Conservation (phyloP, 2,113 vertebrate genomes). For the Synodontis membranacea region DNA sequence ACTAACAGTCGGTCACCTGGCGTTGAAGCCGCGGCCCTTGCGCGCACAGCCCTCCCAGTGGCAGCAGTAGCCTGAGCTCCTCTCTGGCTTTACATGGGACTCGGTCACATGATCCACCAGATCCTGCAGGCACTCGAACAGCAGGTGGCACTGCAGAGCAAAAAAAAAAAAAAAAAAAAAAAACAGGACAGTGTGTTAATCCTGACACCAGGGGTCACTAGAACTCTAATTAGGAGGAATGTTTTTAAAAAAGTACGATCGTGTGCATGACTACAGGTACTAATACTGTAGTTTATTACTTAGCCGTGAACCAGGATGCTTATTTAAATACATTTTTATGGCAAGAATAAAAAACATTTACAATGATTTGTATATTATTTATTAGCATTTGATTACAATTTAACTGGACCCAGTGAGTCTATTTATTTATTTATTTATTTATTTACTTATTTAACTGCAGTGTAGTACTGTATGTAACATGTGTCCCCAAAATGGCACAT, state of each 20-base stretch:
- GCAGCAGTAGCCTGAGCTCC: conserved; percentile 92
- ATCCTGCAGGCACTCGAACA: conserved; percentile 91
- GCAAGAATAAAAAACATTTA: not conserved
- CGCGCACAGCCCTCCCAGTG: conserved; percentile 96
- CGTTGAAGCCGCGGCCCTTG: conserved; percentile 91
- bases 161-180: conserved; percentile 6
- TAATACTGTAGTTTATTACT: too few relatives aligned
- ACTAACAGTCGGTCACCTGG: conserved; percentile 74
- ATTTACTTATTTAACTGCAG: too few relatives aligned
- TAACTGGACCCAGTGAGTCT: not conserved
- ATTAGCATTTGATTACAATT: not conserved
- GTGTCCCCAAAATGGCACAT: not conserved
- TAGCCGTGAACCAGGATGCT: not conserved
- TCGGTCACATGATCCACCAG: conserved; percentile 95
- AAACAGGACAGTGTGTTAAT: too few relatives aligned
- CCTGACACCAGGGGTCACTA: not conserved
- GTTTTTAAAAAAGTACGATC: not conserved
- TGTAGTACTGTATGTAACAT: too few relatives aligned
- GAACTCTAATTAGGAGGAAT: not conserved
- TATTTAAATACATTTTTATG: not conserved
- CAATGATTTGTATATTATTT: not conserved
- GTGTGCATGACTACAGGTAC: not conserved
- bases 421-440: not conserved
- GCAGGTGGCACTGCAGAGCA: conserved; percentile 84
- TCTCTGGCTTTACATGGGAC: conserved; percentile 92